These are phyloP conservation scores for Phylloscopus trochiloides DNA, from an alignment of 2,113 vertebrate genomes.

Conservation along the genomic window DNA sequence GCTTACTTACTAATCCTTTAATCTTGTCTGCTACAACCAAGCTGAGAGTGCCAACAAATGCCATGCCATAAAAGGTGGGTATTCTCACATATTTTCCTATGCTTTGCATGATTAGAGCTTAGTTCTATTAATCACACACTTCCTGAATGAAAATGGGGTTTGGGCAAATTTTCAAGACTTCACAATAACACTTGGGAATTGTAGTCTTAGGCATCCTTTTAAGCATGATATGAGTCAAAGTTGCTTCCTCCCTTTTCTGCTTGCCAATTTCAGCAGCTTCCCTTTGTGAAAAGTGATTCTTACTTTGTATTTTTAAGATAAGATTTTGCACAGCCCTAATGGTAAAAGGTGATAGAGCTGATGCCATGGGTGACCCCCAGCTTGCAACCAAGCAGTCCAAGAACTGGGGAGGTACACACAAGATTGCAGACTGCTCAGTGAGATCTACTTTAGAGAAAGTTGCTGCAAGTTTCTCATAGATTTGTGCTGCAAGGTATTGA, in stretches of 20 bases:
- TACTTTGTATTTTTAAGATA: not conserved
- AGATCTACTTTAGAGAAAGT: not conserved
- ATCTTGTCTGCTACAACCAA: conserved; percentile 13
- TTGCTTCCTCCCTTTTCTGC: not conserved
- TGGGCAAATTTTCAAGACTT: conserved; percentile 24
- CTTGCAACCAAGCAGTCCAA: not conserved
- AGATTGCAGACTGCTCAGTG: not conserved
- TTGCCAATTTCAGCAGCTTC: not conserved
- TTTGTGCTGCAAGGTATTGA: not conserved
- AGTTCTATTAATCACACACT: not conserved
- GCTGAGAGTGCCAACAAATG: not conserved
- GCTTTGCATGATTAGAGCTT: conserved; percentile 21
- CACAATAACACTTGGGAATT: not conserved
- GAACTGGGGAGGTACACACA: not conserved
- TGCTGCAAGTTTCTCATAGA: not conserved
- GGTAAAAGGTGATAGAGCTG: not conserved
- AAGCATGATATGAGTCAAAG: not conserved
- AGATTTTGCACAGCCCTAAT: not conserved
- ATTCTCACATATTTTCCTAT: conserved; percentile 36
- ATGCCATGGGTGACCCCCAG: not conserved
- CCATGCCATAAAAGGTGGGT: conserved; percentile 28
- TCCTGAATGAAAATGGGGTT: conserved; percentile 23
- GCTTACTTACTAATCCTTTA: conserved; percentile 46
- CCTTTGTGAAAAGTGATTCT: not conserved
- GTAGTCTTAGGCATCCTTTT: not conserved